phyloP scores from a whole-genome alignment of 2,888 invertebrate species.

The Julus scandinavius region DNA sequence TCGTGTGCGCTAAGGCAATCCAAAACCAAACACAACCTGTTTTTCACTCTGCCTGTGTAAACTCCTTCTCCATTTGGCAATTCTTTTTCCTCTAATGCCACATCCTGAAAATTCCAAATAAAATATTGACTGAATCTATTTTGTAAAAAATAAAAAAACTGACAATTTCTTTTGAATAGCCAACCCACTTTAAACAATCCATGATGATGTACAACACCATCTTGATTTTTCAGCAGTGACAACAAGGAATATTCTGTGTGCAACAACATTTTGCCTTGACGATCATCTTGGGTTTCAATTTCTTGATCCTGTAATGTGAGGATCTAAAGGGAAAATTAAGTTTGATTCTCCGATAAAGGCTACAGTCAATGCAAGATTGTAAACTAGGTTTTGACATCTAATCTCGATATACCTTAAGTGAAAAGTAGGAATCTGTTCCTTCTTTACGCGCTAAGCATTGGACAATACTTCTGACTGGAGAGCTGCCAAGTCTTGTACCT shows the following conservation, averaged over 20 bases:
- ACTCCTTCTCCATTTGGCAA: constrained; percentile 64
- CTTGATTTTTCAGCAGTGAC: constrained; percentile 75
- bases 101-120: constrained; percentile 70
- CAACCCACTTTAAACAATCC: constrained; percentile 76
- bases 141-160: background rate
- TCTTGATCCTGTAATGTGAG: constrained; percentile 67
- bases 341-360: background rate
- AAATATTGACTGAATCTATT: background rate
- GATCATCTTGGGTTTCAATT: constrained; percentile 77
- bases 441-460: constrained; percentile 79
- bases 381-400: background rate
- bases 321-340: constrained; percentile 57
- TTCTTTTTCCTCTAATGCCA: constrained; percentile 75
- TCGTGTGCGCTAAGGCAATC: constrained; percentile 80
- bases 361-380: background rate
- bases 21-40: constrained; percentile 76
- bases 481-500: constrained; percentile 77
- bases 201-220: constrained; percentile 81
- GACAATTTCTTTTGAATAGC: constrained; percentile 14
- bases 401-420: constrained; percentile 71
- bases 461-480: constrained; percentile 80
- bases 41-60: constrained; percentile 64
- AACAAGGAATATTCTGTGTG: constrained; percentile 81
- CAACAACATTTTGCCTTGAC: constrained; percentile 80
- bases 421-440: constrained; percentile 76